Conservation (phyloP, 2,113 vertebrate species). For the Phaethon lepturus region DNA sequence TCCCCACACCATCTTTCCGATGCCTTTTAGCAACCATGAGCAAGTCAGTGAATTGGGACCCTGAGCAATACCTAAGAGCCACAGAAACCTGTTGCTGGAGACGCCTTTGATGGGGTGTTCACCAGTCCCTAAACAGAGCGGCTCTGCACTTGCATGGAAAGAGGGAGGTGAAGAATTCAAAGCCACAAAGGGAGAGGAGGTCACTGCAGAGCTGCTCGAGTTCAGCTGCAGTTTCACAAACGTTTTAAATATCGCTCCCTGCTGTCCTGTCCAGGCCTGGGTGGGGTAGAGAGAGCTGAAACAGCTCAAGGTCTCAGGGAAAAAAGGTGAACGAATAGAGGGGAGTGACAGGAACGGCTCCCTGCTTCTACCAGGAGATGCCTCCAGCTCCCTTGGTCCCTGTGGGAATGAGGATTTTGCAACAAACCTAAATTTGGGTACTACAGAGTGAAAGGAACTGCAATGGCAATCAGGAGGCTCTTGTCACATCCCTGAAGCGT, state of each 20-base stretch:
- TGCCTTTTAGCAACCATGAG: not conserved
- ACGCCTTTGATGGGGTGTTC: not conserved
- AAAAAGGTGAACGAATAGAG: not conserved
- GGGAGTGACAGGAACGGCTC: not conserved
- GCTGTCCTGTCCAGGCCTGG: not conserved
- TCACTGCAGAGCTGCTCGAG: not conserved
- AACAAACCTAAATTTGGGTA: not conserved
- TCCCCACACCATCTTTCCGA: not conserved
- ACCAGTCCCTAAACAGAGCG: not conserved
- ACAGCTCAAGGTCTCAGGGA: not conserved
- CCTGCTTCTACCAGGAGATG: not conserved
- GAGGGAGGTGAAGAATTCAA: not conserved
- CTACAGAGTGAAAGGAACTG: not conserved
- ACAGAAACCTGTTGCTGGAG: not conserved
- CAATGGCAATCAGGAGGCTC: not conserved
- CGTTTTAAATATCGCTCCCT: not conserved
- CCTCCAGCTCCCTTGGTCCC: not conserved
- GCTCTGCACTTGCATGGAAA: not conserved
- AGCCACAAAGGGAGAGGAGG: not conserved
- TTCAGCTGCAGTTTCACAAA: not conserved
- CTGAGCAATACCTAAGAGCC: not conserved
- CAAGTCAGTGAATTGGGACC: not conserved
- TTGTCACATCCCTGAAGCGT: not conserved
- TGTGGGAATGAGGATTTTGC: not conserved
- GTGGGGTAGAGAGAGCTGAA: not conserved